Evolutionary conservation across 2,888 invertebrate genomes (phyloP), one percentile per base, ranked within the genome.

Genomic region (Idaea straminata): DNA sequence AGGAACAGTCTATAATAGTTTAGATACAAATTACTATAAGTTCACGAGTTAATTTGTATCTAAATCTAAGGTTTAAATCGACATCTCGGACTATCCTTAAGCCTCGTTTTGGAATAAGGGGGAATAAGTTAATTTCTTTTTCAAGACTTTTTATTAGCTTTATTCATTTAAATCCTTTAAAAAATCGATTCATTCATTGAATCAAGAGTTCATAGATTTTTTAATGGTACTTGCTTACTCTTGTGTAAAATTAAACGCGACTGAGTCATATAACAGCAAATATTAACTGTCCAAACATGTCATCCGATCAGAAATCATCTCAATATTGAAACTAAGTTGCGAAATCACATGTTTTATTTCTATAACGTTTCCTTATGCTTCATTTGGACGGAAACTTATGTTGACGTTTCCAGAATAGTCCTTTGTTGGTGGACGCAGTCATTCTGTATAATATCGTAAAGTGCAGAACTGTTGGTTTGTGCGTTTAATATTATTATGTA

Each of bases 371-470:
- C 87, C 87, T 83, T 81, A 84, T 83, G 80, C 77, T 74, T 79
- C 79, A 78, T 80, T 78, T 77, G 80, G 80, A 80, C 82, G 83
- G 86, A 86, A 87, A 84, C 81, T 74, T 68, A 68, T 84, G 85
- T 89, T 85, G 88, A 87, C 88, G 84, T 87, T 86, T 82, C 78
- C 80, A 82, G 84, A 88, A 89, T 84, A 84, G 87, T 80, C 87
- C 88, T 88, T 90, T 89, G 89, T 89, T 88, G 77, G 72, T 88
- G 77, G 72, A 67, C 75, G 69, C 70, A 73, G 75, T 76, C 74
- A 71, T 78, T 74, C 73, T 76, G 78, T 76, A 78, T 78, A 78
- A 76, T 77, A 71, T 16, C 59, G 25, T 15, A 7, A 25, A 59
- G 13, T 59, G 59, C 36, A 16, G 64, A 62, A 35, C 35, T 65